A percentile compares a stretch with the other conserved stretches of the same genome.
phyloP scores from a whole-genome alignment of 2,797 vertebrate genomes.

The Poecilia wingei region DNA sequence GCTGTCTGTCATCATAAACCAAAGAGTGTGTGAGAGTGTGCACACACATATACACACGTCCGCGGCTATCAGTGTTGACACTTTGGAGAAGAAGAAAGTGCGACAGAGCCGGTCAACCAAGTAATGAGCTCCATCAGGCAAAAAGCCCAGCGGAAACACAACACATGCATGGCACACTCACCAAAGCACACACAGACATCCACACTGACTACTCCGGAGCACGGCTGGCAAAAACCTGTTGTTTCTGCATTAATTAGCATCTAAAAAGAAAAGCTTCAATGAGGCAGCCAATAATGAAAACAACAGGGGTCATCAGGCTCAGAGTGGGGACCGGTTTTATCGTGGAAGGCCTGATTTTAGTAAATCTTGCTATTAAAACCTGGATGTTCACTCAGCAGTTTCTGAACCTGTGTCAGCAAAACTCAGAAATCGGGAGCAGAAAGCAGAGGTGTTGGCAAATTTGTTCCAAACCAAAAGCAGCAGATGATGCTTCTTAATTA shows the following conservation, averaged over 20 bases:
- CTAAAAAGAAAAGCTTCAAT: slow-evolving; percentile 44
- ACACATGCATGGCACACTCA: slow-evolving; percentile 20
- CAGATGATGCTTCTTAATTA: neutral
- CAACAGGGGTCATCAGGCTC: slow-evolving; percentile 19
- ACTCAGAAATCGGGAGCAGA: slow-evolving; percentile 9
- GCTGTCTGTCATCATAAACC: slow-evolving; percentile 19
- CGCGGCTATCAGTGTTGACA: slow-evolving; percentile 23
- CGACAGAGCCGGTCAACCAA: slow-evolving; percentile 56
- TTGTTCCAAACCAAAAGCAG: neutral
- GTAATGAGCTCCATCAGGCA: slow-evolving; percentile 69
- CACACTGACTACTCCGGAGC: slow-evolving; percentile 34
- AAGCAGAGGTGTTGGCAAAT: slow-evolving; percentile 1
- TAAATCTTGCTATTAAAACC: slow-evolving; percentile 25
- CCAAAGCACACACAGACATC: slow-evolving; percentile 12
- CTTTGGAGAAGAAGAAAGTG: slow-evolving; percentile 29
- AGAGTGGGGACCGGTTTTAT: slow-evolving; percentile 3
- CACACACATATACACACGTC: neutral
- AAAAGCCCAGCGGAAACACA: slow-evolving; percentile 49
- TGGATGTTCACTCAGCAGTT: neutral
- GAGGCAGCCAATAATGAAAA: slow-evolving; percentile 62
- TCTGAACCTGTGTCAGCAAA: slow-evolving; percentile 4
- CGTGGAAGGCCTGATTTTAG: slow-evolving; percentile 13
- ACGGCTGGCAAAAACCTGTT: slow-evolving; percentile 53
- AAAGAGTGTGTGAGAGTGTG: slow-evolving; percentile 14
- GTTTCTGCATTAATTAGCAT: slow-evolving; percentile 73